Conservation (phyloP, 92 coral and sea anemone species). For the Parazoanthus atlanticus region DNA sequence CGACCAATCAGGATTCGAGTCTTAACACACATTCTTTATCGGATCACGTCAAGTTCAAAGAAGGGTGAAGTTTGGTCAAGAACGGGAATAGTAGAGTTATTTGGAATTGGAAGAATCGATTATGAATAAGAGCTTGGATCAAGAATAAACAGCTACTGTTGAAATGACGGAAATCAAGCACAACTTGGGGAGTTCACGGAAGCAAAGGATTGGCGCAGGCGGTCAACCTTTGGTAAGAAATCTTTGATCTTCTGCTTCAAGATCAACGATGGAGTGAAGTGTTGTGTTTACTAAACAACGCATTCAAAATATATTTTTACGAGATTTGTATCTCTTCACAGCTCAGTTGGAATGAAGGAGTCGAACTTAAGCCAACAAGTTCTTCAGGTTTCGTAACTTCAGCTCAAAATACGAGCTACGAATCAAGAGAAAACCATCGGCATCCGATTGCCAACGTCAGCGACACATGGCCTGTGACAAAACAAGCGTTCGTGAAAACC, state of each 20-base stretch:
- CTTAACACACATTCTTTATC: conserved; percentile 14
- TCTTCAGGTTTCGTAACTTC: conserved; percentile 73
- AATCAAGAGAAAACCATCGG: conserved; percentile 49
- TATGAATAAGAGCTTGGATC: conserved; percentile 15
- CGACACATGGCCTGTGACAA: conserved; percentile 59
- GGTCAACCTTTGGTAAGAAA: conserved; percentile 83
- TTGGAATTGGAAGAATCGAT: conserved; percentile 6
- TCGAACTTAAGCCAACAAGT: conserved; percentile 75
- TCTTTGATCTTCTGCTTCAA: neutral
- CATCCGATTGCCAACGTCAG: conserved; percentile 64
- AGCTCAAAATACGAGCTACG: conserved; percentile 73
- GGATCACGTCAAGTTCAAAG: conserved; percentile 44
- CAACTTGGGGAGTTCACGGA: conserved; percentile 71
- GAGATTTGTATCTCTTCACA: conserved; percentile 43
- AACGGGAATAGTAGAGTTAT: conserved; percentile 14
- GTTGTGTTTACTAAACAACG: conserved; percentile 28
- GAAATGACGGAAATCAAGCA: conserved; percentile 74
- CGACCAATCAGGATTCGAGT: conserved; percentile 27
- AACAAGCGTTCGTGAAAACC: conserved; percentile 66
- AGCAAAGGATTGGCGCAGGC: conserved; percentile 77
- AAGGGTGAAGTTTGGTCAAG: conserved; percentile 33
- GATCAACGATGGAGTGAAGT: neutral
- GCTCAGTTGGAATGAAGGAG: conserved; percentile 83
- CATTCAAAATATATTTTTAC: neutral
- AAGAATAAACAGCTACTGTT: conserved; percentile 39